A percentile compares a stretch with the other conserved stretches of the same genome.
Evolutionary conservation across 2,113 vertebrate genomes (phyloP).

Genomic region (Stigmatopora nigra): DNA sequence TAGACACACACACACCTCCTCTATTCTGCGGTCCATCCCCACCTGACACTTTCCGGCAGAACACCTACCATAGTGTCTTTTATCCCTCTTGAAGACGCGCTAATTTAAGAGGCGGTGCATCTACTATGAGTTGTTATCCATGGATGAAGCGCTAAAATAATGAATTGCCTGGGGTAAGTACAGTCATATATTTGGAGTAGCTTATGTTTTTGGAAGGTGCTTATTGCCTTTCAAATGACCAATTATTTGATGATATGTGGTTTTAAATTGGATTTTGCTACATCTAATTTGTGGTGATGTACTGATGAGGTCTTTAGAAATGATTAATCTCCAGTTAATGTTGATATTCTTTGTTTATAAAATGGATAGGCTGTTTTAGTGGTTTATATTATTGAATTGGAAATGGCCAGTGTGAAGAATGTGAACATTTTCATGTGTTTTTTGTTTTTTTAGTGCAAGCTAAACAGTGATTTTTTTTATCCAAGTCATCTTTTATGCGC

Average conservation of each 20-base stretch:
- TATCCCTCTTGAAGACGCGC: conserved; percentile 12
- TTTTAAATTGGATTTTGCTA: background rate
- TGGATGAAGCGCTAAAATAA: conserved; percentile 56
- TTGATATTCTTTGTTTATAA: background rate
- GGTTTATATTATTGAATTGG: background rate
- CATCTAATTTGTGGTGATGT: too few relatives aligned
- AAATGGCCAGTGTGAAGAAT: background rate
- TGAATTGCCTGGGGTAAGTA: conserved; percentile 86
- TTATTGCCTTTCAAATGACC: background rate
- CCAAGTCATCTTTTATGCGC: background rate
- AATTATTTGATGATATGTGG: background rate
- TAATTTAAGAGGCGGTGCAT: conserved; percentile 16
- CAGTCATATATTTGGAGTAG: too few relatives aligned
- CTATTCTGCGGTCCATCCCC: conserved; percentile 42
- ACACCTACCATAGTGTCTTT: conserved; percentile 30
- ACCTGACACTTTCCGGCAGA: conserved; percentile 62
- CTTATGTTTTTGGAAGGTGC: background rate
- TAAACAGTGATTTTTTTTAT: background rate
- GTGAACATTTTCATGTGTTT: background rate
- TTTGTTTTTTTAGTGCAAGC: background rate
- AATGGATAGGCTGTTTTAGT: background rate
- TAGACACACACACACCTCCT: background rate
- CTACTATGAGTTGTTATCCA: conserved; percentile 33
- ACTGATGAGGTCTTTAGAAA: conserved; percentile 16
- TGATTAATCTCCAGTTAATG: conserved; percentile 11